Percentiles rank a stretch among this genome's conserved stretches.
These are phyloP conservation scores for Bugula neritina DNA, from an alignment of 2,888 invertebrate genomes.

Conservation along the genomic window DNA sequence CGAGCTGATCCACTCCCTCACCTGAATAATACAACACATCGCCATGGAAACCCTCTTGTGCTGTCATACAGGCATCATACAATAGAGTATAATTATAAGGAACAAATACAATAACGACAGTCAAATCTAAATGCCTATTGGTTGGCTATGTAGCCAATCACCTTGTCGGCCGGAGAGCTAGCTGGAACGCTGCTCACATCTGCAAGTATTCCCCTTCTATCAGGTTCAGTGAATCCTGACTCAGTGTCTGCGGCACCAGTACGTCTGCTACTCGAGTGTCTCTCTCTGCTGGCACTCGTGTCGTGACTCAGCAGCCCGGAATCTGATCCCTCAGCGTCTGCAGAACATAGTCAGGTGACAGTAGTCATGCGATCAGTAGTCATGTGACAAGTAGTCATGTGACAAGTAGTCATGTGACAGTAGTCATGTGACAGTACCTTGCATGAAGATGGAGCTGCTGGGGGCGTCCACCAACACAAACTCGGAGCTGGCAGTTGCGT, in stretches of 20 bases:
- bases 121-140: no score
- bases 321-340: slow-evolving; percentile 4
- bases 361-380: no score
- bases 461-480: slow-evolving; percentile 17
- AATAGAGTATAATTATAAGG: no score
- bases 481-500: not conserved
- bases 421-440: no score
- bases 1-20: slow-evolving; percentile 16
- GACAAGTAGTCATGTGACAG: no score
- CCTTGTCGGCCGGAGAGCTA: slow-evolving; percentile 24
- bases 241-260: not conserved
- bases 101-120: no score
- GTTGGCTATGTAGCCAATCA: no score
- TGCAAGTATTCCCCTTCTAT: not conserved
- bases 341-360: no score
- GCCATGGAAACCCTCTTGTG: no score
- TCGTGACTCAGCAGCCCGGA: slow-evolving; percentile 6
- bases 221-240: slow-evolving; percentile 14
- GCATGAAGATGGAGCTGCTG: not conserved
- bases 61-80: no score
- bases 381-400: no score
- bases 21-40: not conserved
- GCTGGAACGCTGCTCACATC: slow-evolving; percentile 4
- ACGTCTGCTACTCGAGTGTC: not conserved
- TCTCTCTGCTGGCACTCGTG: not conserved